Evolutionary conservation across 1,140 invertebrate species (phyloP), one percentile per base, ranked within the genome.

Genomic region (Drosophila obscura): DNA sequence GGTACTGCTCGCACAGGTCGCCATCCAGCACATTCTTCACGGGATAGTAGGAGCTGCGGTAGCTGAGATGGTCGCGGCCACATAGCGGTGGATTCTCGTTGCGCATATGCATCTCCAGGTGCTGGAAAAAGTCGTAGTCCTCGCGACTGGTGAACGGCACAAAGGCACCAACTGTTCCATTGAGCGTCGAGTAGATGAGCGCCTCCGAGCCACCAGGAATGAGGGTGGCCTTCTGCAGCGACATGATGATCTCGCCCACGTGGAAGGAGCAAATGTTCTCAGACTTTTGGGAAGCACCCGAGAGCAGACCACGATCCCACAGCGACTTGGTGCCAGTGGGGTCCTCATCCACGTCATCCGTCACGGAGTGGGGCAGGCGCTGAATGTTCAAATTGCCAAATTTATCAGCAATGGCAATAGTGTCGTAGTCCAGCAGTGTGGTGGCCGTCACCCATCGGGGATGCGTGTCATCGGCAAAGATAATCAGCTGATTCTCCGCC

Each of bases 21-120:
- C 99, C 99, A 92, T 99, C 99, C 71, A 99, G 97, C 0, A 99
- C 98, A 93, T 98, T 99, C 95, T 98, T 99, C 1, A 99, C 97
- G 5, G 99, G 98, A 91, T 97, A 99, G 93, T 99, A 99, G 82
- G 98, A 99, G 24, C 98, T 99, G 66, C 99, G 94, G 92, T 97
- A 99, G 0, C 98, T 98, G 1, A 99, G 93, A 93, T 99, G 99
- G 93, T 99, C 99, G 19, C 99, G 93, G 2, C 99, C 99, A 93
- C 98, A 99, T 0, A 99, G 92, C 0, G 99, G 98, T 0, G 97
- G 94, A 92, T 99, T 97, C 92, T 99, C 98, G 51, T 97, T 97
- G 45, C 99, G 93, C 98, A 99, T 98, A 92, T 99, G 98, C 99
- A 99, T 99, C 92, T 99, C 99, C 55, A 99, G 93, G 93, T 99